Evolutionary conservation across 2,113 vertebrate species (phyloP), one percentile per base, ranked within the genome.

Genomic region (Melanerpes aurifrons): DNA sequence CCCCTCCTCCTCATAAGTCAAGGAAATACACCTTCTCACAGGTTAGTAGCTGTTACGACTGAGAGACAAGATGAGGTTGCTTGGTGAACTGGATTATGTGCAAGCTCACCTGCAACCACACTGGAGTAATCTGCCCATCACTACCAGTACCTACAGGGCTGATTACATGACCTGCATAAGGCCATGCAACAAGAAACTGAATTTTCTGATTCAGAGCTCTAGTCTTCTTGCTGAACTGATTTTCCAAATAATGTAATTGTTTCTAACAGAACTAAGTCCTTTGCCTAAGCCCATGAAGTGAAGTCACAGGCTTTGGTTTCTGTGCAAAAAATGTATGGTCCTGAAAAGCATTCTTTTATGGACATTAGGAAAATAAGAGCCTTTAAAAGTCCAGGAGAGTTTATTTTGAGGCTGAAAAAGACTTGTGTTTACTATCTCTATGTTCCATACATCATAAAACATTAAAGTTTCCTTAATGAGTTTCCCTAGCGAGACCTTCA

Each of bases 1-100:
- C 92, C 74, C 92, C 77, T 74, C 89, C 83, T 94, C 78, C 73
- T 87, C 80, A 22, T 58, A 63, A 94, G 59, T 20, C 8, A 82
- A 63, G 53, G 32, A 86, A 89, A 87, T 70, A 70, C 78, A 29
- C 28, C 72, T 80, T 90, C 70, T 89, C 63, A 43, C n/a, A 86
- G 73, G 69, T 70, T 71, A 68, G 73, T 48, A 53, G 71, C 40
- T 62, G 37, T 83, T 61, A 64, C 70, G 35, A 4, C 61, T 91
- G 81, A 53, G 54, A 75, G 72, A 74, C 57, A 62, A 88, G 74
- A 78, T 37, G 28, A 3, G 2, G 25, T 71, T 83, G 28, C 76
- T 85, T 53, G 25, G 18, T 71, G 28, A 11, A 64, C 40, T 48
- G 45, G 54, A 29, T 18, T 35, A 3, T 18, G 31, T 17, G 21